A percentile compares a stretch with the other conserved stretches of the same genome.
phyloP scores from a whole-genome alignment of 2,888 invertebrate species.

The Orthonychiurus folsomi region DNA sequence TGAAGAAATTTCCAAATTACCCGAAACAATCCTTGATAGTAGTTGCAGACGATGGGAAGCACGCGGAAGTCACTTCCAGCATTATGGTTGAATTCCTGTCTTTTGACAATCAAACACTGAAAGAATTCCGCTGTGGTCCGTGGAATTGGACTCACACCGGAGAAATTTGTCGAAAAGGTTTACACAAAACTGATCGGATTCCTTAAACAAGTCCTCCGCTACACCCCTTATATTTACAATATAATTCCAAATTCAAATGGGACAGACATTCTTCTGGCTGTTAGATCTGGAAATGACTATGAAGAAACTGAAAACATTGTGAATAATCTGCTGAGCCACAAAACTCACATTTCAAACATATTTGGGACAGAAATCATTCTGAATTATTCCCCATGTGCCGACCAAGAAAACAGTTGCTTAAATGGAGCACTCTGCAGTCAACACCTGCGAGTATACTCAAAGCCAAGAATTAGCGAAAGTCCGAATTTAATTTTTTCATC shows the following conservation, averaged over 20 bases:
- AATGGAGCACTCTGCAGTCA: slow-evolving; percentile 70
- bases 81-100: slow-evolving; percentile 71
- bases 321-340: slow-evolving; percentile 58
- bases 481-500: slow-evolving; percentile 72
- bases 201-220: slow-evolving; percentile 33
- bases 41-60: slow-evolving; percentile 80
- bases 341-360: slow-evolving; percentile 55
- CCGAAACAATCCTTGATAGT: slow-evolving; percentile 56
- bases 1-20: slow-evolving; percentile 59
- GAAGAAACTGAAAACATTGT: slow-evolving; percentile 57
- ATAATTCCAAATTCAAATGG: slow-evolving; percentile 58
- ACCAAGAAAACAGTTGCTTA: slow-evolving; percentile 53
- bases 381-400: slow-evolving; percentile 67
- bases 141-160: slow-evolving; percentile 62
- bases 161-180: slow-evolving; percentile 64
- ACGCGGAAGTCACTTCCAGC: slow-evolving; percentile 75
- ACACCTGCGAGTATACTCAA: slow-evolving; percentile 56
- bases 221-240: slow-evolving; percentile 60
- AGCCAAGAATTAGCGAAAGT: slow-evolving; percentile 63
- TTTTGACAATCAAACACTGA: slow-evolving; percentile 71
- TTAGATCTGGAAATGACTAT: slow-evolving; percentile 46
- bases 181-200: slow-evolving; percentile 47
- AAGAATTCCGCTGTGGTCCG: slow-evolving; percentile 71
- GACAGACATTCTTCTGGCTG: slow-evolving; percentile 63
- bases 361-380: slow-evolving; percentile 56